phyloP scores from a whole-genome alignment of 2,113 vertebrate species.

The Grammomys dolichurus region DNA sequence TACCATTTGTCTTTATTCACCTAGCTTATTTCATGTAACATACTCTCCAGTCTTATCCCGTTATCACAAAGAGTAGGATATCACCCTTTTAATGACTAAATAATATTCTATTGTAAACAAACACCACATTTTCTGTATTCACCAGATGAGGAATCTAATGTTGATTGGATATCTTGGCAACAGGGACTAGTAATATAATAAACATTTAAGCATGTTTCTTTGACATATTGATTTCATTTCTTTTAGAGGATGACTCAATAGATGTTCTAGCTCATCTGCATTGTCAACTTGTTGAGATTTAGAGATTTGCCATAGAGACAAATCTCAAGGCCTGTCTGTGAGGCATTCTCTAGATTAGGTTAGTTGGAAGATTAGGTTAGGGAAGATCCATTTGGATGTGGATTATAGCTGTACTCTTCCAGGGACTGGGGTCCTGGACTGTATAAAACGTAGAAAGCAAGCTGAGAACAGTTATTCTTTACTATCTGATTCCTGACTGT shows the following conservation, averaged over 20 bases:
- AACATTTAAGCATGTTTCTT: background rate
- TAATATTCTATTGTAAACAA: background rate
- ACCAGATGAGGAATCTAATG: background rate
- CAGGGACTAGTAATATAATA: background rate
- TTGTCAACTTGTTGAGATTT: background rate
- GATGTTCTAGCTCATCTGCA: background rate
- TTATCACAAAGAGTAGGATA: background rate
- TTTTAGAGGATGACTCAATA: background rate
- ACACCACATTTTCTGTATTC: background rate
- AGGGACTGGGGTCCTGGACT: background rate
- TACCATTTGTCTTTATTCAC: background rate
- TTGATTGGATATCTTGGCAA: background rate
- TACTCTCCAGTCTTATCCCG: background rate
- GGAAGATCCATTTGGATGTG: background rate
- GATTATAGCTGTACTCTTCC: background rate
- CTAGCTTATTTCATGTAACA: background rate
- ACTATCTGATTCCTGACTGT: background rate
- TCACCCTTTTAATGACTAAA: background rate
- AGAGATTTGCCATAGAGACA: background rate
- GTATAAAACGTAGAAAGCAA: background rate
- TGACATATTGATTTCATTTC: background rate
- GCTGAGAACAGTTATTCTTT: background rate
- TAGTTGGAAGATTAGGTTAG: background rate
- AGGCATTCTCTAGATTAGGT: background rate
- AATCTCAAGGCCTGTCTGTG: background rate